Conservation (phyloP, 2,113 vertebrate genomes). For the Lipophrys pholis region DNA sequence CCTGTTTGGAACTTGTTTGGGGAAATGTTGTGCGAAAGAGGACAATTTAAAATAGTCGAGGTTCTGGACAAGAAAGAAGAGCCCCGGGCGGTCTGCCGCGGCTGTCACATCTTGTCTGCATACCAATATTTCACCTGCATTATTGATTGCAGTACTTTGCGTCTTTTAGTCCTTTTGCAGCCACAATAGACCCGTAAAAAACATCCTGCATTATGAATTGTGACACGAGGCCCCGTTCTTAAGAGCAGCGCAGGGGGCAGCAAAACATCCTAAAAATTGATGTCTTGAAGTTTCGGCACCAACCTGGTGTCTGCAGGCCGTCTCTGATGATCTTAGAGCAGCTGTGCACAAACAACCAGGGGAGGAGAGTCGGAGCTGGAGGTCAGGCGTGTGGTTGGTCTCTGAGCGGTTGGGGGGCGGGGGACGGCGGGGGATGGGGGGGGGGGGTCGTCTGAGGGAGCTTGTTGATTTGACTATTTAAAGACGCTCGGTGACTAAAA, state of each 20-base stretch:
- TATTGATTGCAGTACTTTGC: slow-evolving; percentile 68
- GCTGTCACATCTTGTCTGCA: slow-evolving; percentile 64
- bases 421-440: too few relatives aligned
- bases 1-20: slow-evolving; percentile 18
- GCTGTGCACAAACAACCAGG: slow-evolving; percentile 18
- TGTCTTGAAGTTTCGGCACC: slow-evolving; percentile 18
- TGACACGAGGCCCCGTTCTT: slow-evolving; percentile 37
- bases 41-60: slow-evolving; percentile 39
- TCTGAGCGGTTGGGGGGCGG: not conserved
- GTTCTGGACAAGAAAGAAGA: slow-evolving; percentile 1
- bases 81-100: slow-evolving; percentile 41
- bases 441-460: not conserved
- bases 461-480: not conserved
- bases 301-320: slow-evolving; percentile 7
- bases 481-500: too few relatives aligned
- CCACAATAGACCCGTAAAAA: slow-evolving; percentile 49
- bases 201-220: slow-evolving; percentile 68
- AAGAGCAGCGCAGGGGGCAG: slow-evolving; percentile 38
- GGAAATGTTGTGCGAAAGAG: slow-evolving; percentile 10
- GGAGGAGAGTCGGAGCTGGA: not conserved
- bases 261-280: slow-evolving; percentile 44
- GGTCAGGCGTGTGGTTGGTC: not conserved
- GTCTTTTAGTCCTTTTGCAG: slow-evolving; percentile 44
- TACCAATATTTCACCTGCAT: slow-evolving; percentile 72
- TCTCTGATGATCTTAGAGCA: not conserved